Conservation (phyloP, 1,140 invertebrate species). For the Drosophila navojoa region DNA sequence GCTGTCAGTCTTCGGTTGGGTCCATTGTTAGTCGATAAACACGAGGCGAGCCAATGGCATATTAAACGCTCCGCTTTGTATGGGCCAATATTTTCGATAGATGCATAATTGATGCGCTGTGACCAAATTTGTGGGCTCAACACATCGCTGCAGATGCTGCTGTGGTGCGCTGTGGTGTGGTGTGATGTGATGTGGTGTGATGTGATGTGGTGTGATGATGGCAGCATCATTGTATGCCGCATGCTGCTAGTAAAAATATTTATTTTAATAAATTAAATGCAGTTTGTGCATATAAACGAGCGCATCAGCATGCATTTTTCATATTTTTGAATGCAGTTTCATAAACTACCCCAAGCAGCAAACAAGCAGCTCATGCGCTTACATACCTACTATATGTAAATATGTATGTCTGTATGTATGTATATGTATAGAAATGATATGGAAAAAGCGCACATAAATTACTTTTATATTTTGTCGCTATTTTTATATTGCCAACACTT, state of each 20-base stretch:
- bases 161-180: background rate
- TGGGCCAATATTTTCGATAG: conserved; percentile 24
- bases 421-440: conserved; percentile 68
- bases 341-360: conserved; percentile 52
- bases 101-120: conserved; percentile 37
- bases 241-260: conserved; percentile 47
- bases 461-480: conserved; percentile 82
- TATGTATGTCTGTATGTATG: conserved; percentile 29
- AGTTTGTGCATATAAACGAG: conserved; percentile 77
- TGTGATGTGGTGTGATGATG: background rate
- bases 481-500: conserved; percentile 82
- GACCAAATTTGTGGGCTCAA: conserved; percentile 22
- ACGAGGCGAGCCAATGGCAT: conserved; percentile 22
- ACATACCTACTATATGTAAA: conserved; percentile 11
- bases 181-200: background rate
- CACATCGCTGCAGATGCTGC: background rate
- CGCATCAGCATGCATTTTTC: conserved; percentile 74
- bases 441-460: conserved; percentile 78
- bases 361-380: conserved; percentile 6
- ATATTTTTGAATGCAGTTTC: conserved; percentile 59
- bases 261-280: conserved; percentile 78
- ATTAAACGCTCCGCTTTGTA: conserved; percentile 39
- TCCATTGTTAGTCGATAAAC: background rate
- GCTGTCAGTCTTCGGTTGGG: conserved; percentile 40
- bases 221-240: background rate